Evolutionary conservation across 2,888 invertebrate genomes (phyloP).

Genomic region (Xanthorhoe spadicearia): DNA sequence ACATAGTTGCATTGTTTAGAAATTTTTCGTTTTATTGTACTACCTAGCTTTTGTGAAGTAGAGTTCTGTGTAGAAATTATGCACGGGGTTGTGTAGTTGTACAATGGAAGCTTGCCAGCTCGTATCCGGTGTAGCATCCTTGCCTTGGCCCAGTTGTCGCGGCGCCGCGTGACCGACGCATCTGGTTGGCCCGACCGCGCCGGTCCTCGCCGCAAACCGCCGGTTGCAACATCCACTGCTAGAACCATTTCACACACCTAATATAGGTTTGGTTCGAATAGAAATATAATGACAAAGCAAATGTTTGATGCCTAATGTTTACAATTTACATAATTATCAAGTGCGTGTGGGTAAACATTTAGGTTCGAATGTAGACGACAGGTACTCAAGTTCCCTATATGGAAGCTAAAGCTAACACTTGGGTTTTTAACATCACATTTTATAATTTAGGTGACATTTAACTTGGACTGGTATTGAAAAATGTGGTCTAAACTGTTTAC

Average conservation of each 20-base stretch:
- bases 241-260: slow-evolving; percentile 52
- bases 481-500: slow-evolving; percentile 46
- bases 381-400: slow-evolving; percentile 10
- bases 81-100: slow-evolving; percentile 41
- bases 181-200: slow-evolving; percentile 53
- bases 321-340: too few species aligned
- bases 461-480: slow-evolving; percentile 44
- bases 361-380: not conserved
- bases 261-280: slow-evolving; percentile 42
- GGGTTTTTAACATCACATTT: slow-evolving; percentile 19
- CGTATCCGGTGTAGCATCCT: slow-evolving; percentile 71
- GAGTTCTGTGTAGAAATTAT: slow-evolving; percentile 27
- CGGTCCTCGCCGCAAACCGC: slow-evolving; percentile 48
- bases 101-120: slow-evolving; percentile 50
- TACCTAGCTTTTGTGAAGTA: slow-evolving; percentile 5
- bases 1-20: slow-evolving; percentile 3
- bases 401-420: not conserved
- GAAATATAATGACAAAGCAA: slow-evolving; percentile 37
- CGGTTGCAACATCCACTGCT: slow-evolving; percentile 54
- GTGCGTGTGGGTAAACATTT: slow-evolving; percentile 4
- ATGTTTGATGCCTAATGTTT: slow-evolving; percentile 40
- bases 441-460: slow-evolving; percentile 46
- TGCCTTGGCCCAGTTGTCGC: slow-evolving; percentile 74
- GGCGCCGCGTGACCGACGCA: slow-evolving; percentile 68
- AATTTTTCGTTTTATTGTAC: not conserved